Conservation (phyloP, 2,888 invertebrate genomes). For the Scotopteryx bipunctaria region DNA sequence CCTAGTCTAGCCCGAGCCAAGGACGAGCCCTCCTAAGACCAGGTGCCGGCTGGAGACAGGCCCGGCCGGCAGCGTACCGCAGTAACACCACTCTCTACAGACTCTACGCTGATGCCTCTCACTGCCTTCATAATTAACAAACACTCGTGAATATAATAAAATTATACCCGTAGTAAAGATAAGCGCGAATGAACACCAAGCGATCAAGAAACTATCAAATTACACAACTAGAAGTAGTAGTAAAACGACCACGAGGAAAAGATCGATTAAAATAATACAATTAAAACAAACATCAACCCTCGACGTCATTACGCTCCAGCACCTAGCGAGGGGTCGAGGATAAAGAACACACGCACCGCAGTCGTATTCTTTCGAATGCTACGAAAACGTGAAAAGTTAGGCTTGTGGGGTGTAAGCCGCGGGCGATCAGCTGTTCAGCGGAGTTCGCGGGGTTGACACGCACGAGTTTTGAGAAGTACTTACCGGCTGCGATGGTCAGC, state of each 20-base stretch:
- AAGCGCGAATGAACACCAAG: slow-evolving; percentile 18
- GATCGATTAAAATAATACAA: slow-evolving; percentile 48
- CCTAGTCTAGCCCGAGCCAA: slow-evolving; percentile 19
- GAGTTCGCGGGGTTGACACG: not conserved
- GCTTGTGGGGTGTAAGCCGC: slow-evolving; percentile 47
- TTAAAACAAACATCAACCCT: slow-evolving; percentile 54
- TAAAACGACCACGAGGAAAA: slow-evolving; percentile 29
- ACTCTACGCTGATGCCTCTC: slow-evolving; percentile 24
- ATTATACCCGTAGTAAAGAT: slow-evolving; percentile 15
- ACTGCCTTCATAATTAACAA: slow-evolving; percentile 34
- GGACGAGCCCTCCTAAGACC: slow-evolving; percentile 19
- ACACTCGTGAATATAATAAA: slow-evolving; percentile 19
- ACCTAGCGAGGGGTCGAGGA: slow-evolving; percentile 50
- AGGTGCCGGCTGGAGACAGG: slow-evolving; percentile 22
- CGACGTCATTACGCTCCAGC: slow-evolving; percentile 42
- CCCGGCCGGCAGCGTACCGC: slow-evolving; percentile 17
- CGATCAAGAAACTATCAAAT: slow-evolving; percentile 18
- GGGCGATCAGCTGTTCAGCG: slow-evolving; percentile 64
- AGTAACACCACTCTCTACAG: slow-evolving; percentile 1
- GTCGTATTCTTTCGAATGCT: slow-evolving; percentile 49
- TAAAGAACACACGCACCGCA: slow-evolving; percentile 51
- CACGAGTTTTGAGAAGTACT: slow-evolving; percentile 52
- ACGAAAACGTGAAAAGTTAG: slow-evolving; percentile 57
- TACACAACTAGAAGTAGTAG: slow-evolving; percentile 6
- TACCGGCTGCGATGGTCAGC: slow-evolving; percentile 80